Conservation (phyloP, 2,888 invertebrate species). For the Margaritifera margaritifera region DNA sequence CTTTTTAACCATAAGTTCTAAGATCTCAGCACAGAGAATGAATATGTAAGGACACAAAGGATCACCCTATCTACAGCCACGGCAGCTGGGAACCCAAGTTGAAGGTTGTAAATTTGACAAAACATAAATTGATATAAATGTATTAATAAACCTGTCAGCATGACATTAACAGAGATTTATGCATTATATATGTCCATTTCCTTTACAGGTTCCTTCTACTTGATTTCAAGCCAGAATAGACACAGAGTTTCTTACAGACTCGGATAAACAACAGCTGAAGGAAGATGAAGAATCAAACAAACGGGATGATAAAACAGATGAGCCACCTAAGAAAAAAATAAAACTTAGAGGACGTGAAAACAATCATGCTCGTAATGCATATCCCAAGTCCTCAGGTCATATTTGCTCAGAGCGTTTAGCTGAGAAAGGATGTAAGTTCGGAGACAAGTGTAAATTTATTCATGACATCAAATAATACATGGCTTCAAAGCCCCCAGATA, state of each 20-base stretch:
- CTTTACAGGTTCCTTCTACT: slow-evolving; percentile 48
- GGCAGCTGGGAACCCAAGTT: too few species aligned
- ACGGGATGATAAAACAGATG: slow-evolving; percentile 16
- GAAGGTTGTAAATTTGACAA: too few species aligned
- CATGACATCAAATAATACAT: slow-evolving; percentile 82
- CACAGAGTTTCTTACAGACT: slow-evolving; percentile 47
- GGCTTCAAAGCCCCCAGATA: slow-evolving; percentile 78
- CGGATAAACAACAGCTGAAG: slow-evolving; percentile 44
- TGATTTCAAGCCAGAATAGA: slow-evolving; percentile 54
- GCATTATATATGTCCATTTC: neutral
- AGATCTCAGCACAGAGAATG: too few species aligned
- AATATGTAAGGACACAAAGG: too few species aligned
- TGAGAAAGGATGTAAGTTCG: slow-evolving; percentile 72
- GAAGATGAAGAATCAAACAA: slow-evolving; percentile 4
- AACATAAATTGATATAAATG: too few species aligned
- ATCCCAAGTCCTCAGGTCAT: slow-evolving; percentile 76
- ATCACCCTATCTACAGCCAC: too few species aligned
- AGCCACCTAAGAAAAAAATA: slow-evolving; percentile 58
- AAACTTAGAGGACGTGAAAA: slow-evolving; percentile 83
- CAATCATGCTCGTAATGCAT: slow-evolving; percentile 82
- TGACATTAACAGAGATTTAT: too few species aligned
- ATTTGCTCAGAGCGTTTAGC: slow-evolving; percentile 82
- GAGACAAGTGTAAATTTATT: slow-evolving; percentile 65
- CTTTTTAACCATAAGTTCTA: too few species aligned
- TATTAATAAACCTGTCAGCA: too few species aligned